Conservation (phyloP, 2,888 invertebrate species). For the Coelogynopora nodosa region DNA sequence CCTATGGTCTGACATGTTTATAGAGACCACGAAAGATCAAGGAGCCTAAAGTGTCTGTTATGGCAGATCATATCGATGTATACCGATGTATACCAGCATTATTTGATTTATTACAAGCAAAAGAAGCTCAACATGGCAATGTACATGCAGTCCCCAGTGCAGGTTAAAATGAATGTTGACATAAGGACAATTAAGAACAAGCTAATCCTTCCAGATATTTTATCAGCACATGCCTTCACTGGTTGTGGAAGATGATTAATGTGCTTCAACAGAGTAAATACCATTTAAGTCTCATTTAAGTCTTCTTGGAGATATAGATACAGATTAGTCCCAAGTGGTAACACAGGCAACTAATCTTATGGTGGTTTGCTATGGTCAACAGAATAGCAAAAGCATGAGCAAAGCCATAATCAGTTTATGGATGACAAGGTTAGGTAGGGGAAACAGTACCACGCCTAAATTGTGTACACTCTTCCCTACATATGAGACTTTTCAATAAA, state of each 20-base stretch:
- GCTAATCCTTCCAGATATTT: background rate
- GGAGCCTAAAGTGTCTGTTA: background rate
- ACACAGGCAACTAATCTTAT: conserved; percentile 10
- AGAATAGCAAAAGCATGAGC: background rate
- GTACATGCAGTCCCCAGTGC: background rate
- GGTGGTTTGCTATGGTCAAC: conserved; percentile 20
- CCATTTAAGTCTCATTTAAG: background rate
- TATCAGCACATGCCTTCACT: conserved; percentile 12
- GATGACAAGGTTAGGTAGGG: too few relatives aligned
- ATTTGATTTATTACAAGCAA: background rate
- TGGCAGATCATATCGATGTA: conserved; percentile 13
- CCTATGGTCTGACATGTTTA: conserved; percentile 51
- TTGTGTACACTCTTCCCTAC: too few relatives aligned
- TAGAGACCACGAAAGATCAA: conserved; percentile 48
- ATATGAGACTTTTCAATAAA: too few relatives aligned
- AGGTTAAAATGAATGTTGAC: background rate
- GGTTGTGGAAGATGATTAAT: background rate
- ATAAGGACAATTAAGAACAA: background rate
- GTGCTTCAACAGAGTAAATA: background rate
- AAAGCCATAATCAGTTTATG: background rate
- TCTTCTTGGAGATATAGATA: background rate
- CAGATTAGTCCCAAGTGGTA: background rate
- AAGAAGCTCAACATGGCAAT: background rate
- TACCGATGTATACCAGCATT: background rate
- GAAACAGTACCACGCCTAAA: too few relatives aligned